Conservation (phyloP, 1,140 invertebrate species). For the Drosophila murphyi region DNA sequence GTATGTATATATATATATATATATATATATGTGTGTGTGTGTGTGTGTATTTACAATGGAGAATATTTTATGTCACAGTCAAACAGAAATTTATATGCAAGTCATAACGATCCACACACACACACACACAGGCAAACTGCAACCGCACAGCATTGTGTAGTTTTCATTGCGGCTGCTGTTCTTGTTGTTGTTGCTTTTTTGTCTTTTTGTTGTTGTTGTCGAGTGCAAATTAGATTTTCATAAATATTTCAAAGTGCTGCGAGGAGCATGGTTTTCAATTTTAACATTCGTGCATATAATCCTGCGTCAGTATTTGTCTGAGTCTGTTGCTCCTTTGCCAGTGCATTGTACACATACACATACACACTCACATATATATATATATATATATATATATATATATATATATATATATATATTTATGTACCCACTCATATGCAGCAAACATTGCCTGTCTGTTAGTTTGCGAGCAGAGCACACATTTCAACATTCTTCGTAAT, state of each 20-base stretch:
- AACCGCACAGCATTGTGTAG: conserved; percentile 26
- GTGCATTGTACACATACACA: conserved; percentile 52
- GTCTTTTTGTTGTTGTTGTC: conserved; percentile 22
- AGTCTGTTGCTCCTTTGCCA: conserved; percentile 65
- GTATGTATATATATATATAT: conserved; percentile 14
- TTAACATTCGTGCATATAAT: conserved; percentile 29
- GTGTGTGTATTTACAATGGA: conserved; percentile 25
- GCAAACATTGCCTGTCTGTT: conserved; percentile 16
- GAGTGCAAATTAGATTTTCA: conserved; percentile 77
- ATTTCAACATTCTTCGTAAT: conserved; percentile 67
- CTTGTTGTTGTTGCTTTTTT: conserved; percentile 12
- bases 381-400: background rate
- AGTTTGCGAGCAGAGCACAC: conserved; percentile 21
- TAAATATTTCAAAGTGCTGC: conserved; percentile 74
- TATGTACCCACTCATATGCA: background rate
- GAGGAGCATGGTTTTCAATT: conserved; percentile 39
- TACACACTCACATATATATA: conserved; percentile 23
- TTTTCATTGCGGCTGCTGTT: conserved; percentile 15
- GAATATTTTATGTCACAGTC: conserved; percentile 66
- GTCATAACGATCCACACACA: conserved; percentile 64
- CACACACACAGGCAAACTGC: conserved; percentile 7
- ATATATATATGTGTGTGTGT: conserved; percentile 5
- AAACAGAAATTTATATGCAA: conserved; percentile 82
- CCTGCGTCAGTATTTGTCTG: conserved; percentile 17
- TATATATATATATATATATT: too few species aligned